A percentile compares a stretch with the other conserved stretches of the same genome.
Evolutionary conservation across 2,888 invertebrate species (phyloP).

Genomic region (Pseudococcus jackbeardsleyi): DNA sequence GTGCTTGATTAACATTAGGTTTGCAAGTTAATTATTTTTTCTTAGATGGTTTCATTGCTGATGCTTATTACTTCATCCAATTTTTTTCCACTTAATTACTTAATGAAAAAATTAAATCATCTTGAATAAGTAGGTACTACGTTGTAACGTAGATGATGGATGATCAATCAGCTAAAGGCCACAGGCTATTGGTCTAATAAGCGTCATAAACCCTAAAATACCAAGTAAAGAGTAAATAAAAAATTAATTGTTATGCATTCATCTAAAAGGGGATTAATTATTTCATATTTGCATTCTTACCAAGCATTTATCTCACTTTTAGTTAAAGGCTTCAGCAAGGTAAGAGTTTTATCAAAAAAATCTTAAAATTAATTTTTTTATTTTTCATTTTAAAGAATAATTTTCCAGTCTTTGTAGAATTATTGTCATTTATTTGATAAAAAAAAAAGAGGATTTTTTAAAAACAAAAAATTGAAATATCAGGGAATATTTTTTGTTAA

Average conservation of each 20-base stretch:
- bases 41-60: background rate
- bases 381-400: too few relatives aligned
- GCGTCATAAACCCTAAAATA: background rate
- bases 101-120: constrained; percentile 33
- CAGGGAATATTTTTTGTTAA: too few relatives aligned
- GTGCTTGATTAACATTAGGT: constrained; percentile 12
- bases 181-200: background rate
- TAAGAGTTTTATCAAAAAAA: too few relatives aligned
- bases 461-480: too few relatives aligned
- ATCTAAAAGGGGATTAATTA: background rate
- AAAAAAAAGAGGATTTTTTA: too few relatives aligned
- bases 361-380: too few relatives aligned
- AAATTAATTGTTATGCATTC: background rate
- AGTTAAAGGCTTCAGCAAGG: too few relatives aligned
- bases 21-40: constrained; percentile 3
- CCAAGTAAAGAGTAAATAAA: background rate
- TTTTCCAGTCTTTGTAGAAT: too few relatives aligned
- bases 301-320: too few relatives aligned
- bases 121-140: background rate
- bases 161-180: background rate
- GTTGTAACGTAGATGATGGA: background rate
- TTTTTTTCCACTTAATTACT: background rate
- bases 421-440: too few relatives aligned
- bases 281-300: background rate
- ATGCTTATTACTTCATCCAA: background rate